phyloP scores from a whole-genome alignment of 2,113 vertebrate genomes.

The Ivindomyrus marchei region DNA sequence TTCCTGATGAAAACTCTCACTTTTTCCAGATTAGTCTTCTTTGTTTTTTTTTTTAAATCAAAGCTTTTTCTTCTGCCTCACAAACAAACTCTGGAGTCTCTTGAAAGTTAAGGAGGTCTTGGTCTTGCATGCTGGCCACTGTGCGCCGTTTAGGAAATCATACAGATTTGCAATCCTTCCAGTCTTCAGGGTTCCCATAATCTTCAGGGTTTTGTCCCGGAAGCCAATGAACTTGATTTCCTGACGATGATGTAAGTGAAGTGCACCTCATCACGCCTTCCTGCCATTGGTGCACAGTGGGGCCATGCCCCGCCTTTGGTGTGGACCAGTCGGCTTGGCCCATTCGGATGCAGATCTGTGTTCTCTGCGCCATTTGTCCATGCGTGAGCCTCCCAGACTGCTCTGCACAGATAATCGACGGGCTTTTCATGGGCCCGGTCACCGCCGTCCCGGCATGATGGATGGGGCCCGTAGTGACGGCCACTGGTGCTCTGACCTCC shows the following conservation, averaged over 20 bases:
- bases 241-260: not conserved
- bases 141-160: not conserved
- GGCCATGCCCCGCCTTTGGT: no score
- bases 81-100: not conserved
- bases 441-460: not conserved
- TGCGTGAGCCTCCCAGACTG: not conserved
- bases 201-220: not conserved
- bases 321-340: no score
- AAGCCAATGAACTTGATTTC: not conserved
- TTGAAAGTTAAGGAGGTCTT: not conserved
- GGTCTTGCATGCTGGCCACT: not conserved
- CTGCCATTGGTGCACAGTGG: not conserved
- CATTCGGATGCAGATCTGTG: not conserved
- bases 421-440: not conserved
- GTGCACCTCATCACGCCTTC: not conserved
- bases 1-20: slow-evolving; percentile 14
- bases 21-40: not conserved
- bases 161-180: not conserved
- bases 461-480: not conserved
- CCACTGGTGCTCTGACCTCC: slow-evolving; percentile 48
- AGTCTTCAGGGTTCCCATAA: no score
- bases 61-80: not conserved
- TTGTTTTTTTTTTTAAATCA: not conserved
- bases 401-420: not conserved
- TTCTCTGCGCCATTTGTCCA: not conserved